Percentiles rank a stretch among this genome's conserved stretches.
Evolutionary conservation across 2,888 invertebrate species (phyloP).

Genomic region (Plutella xylostella): DNA sequence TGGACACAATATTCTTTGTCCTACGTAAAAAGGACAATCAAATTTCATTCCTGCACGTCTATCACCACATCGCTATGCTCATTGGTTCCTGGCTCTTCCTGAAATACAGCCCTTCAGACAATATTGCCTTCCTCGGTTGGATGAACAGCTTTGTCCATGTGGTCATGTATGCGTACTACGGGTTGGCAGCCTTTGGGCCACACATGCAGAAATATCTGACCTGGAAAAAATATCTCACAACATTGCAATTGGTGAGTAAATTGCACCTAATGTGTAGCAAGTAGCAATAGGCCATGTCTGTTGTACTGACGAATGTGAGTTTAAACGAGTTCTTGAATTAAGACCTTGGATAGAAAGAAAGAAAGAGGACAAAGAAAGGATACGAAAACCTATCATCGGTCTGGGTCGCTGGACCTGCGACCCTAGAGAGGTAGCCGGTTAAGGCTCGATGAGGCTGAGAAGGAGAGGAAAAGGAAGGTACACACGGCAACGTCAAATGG

Average conservation of each 20-base stretch:
- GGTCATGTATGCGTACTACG: conserved; percentile 93
- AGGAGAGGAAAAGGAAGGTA: no score
- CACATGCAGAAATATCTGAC: conserved; percentile 88
- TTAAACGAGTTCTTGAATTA: not conserved
- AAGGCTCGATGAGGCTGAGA: no score
- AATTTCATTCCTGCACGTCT: not conserved
- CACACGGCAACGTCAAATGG: no score
- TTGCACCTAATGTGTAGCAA: no score
- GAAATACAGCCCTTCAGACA: not conserved
- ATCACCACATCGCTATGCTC: not conserved
- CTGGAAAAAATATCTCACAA: conserved; percentile 96
- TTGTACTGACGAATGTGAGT: not conserved
- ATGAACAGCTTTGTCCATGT: conserved; percentile 96
- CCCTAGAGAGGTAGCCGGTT: no score
- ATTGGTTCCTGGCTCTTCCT: not conserved
- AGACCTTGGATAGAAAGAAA: not conserved
- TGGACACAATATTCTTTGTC: conserved; percentile 87
- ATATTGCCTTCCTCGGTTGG: conserved; percentile 87
- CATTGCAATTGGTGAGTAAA: conserved; percentile 83
- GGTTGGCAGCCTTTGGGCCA: conserved; percentile 91
- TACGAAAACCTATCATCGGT: no score
- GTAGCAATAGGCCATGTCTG: not conserved
- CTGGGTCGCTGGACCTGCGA: no score
- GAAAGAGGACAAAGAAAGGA: not conserved
- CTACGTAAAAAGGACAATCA: conserved; percentile 75